A percentile compares a stretch with the other conserved stretches of the same genome.
phyloP scores from a whole-genome alignment of 2,888 invertebrate species.

The Caenorhabditis zanzibari region DNA sequence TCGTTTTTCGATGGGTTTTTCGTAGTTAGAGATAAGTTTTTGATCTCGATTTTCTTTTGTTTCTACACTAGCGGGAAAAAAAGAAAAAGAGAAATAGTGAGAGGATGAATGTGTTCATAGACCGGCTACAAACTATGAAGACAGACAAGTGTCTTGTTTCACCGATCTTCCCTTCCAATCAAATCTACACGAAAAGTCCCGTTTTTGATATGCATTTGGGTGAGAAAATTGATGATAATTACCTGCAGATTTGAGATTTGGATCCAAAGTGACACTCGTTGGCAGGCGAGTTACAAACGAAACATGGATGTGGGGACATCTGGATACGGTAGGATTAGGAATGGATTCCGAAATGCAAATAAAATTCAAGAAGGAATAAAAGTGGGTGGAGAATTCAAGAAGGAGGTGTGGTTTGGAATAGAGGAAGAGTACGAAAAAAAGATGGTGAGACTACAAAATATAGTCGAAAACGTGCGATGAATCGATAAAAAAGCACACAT shows the following conservation, averaged over 20 bases:
- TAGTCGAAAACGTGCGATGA: slow-evolving; percentile 29
- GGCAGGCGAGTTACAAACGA: slow-evolving; percentile 46
- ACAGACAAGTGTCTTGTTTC: slow-evolving; percentile 36
- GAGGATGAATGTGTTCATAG: slow-evolving; percentile 38
- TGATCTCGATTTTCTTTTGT: slow-evolving; percentile 33
- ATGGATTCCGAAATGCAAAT: not conserved
- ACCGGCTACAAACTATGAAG: slow-evolving; percentile 35
- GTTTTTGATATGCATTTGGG: slow-evolving; percentile 23
- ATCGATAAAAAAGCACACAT: slow-evolving; percentile 51
- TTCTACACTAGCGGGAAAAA: not conserved
- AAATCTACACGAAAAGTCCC: slow-evolving; percentile 52
- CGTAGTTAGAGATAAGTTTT: slow-evolving; percentile 22
- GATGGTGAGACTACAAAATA: slow-evolving; percentile 48
- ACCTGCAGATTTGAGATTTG: slow-evolving; percentile 52
- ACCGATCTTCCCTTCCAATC: slow-evolving; percentile 6
- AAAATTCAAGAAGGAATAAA: not conserved
- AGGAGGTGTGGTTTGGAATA: slow-evolving; percentile 38
- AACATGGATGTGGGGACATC: slow-evolving; percentile 50
- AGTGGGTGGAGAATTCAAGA: slow-evolving; percentile 3
- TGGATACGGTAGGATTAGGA: slow-evolving; percentile 4
- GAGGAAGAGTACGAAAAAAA: not conserved
- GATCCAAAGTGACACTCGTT: slow-evolving; percentile 62
- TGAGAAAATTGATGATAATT: not conserved
- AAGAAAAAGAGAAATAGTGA: not conserved
- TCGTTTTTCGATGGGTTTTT: not conserved